Conservation (phyloP, 2,113 vertebrate species). For the Cottus gobio region DNA sequence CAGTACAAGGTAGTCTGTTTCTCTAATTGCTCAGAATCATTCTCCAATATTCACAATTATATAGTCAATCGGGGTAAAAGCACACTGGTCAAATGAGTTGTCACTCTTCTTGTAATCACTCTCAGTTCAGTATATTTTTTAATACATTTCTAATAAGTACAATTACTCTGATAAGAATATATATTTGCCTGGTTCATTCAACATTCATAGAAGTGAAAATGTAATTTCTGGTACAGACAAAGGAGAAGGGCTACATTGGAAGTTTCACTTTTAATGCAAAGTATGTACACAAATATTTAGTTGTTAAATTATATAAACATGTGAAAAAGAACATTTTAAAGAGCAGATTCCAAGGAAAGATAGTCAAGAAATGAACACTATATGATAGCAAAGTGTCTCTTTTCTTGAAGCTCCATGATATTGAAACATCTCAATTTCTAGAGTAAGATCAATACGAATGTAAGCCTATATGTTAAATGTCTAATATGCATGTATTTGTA, state of each 20-base stretch:
- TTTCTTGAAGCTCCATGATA: background rate
- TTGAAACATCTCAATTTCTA: background rate
- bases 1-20: background rate
- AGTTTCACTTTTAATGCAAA: background rate
- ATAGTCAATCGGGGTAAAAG: conserved; percentile 10
- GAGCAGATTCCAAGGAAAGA: background rate
- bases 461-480: background rate
- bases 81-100: background rate
- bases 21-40: conserved; percentile 28
- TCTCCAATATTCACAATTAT: conserved; percentile 19
- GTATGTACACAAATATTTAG: background rate
- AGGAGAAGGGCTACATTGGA: background rate
- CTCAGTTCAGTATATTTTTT: background rate
- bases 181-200: background rate
- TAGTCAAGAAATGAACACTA: background rate
- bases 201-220: background rate
- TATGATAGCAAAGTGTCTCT: background rate
- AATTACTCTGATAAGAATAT: background rate
- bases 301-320: background rate
- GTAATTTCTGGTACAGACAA: background rate
- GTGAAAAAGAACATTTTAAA: background rate
- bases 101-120: background rate
- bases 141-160: background rate
- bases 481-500: background rate
- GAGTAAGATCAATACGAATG: background rate